Evolutionary conservation across 2,113 vertebrate genomes (phyloP).

Genomic region (Indri indri): DNA sequence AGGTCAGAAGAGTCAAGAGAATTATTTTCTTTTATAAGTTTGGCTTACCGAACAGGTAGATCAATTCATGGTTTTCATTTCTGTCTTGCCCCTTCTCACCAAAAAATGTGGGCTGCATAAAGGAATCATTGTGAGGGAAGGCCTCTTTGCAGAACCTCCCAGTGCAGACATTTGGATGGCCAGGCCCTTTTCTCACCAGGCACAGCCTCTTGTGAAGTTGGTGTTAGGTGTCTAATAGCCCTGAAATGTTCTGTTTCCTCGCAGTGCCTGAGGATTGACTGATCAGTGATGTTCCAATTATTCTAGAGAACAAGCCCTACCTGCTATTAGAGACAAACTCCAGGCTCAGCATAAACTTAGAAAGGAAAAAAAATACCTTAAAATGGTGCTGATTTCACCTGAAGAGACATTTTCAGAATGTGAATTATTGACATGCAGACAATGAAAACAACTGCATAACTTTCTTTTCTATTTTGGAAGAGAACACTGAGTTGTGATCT

Average conservation of each 20-base stretch:
- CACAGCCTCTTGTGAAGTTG: background rate
- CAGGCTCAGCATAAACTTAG: background rate
- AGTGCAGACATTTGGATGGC: background rate
- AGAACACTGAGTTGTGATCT: constrained; percentile 5
- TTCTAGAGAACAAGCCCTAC: background rate
- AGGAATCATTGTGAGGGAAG: background rate
- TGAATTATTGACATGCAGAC: constrained; percentile 25
- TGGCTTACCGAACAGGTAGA: constrained; percentile 25
- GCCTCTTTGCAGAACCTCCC: background rate
- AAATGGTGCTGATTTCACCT: background rate
- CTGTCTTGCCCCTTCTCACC: background rate
- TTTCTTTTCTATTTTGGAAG: background rate
- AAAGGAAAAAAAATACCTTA: background rate
- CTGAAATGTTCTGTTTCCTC: background rate
- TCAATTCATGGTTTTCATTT: constrained; percentile 22
- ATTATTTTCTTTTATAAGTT: constrained; percentile 33
- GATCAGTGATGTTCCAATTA: background rate
- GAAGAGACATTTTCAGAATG: background rate
- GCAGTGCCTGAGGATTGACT: background rate
- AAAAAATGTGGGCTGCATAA: background rate
- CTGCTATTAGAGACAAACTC: background rate
- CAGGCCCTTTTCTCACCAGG: background rate
- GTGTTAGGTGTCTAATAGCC: background rate
- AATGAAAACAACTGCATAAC: background rate
- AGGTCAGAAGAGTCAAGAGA: constrained; percentile 38